Percentiles rank a stretch among this genome's conserved stretches.
These are phyloP conservation scores for Tetragnatha montana DNA, from an alignment of 2,888 invertebrate genomes.

Conservation along the genomic window DNA sequence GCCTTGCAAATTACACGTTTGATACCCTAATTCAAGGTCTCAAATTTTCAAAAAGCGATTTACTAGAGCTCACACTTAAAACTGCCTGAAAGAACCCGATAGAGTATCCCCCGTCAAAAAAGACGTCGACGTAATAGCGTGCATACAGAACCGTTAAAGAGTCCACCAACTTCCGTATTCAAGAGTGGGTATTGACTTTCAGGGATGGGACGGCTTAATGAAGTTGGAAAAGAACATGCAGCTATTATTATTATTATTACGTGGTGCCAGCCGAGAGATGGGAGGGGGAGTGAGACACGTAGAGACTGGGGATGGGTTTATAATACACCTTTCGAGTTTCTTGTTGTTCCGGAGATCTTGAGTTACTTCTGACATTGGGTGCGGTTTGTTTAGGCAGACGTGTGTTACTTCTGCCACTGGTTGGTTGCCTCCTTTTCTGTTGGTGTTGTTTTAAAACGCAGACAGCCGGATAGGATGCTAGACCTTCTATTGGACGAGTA, in stretches of 20 bases:
- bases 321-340: slow-evolving; percentile 9
- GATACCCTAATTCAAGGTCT: not conserved
- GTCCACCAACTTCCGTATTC: slow-evolving; percentile 42
- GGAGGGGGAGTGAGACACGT: not conserved
- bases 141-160: slow-evolving; percentile 11
- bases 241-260: not conserved
- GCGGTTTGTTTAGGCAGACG: slow-evolving; percentile 13
- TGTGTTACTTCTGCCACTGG: not conserved
- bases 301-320: not conserved
- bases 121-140: slow-evolving; percentile 7
- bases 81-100: slow-evolving; percentile 11
- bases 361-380: slow-evolving; percentile 7
- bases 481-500: too few species aligned
- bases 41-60: slow-evolving; percentile 8
- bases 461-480: not conserved
- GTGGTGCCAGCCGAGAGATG: not conserved
- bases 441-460: not conserved
- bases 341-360: not conserved
- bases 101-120: not conserved
- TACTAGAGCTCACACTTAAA: slow-evolving; percentile 1
- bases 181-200: slow-evolving; percentile 51
- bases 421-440: slow-evolving; percentile 1
- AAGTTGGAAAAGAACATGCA: slow-evolving; percentile 17
- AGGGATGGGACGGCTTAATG: slow-evolving; percentile 48
- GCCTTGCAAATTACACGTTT: not conserved